Evolutionary conservation across 2,888 invertebrate species (phyloP).

Genomic region (Hyalella azteca): DNA sequence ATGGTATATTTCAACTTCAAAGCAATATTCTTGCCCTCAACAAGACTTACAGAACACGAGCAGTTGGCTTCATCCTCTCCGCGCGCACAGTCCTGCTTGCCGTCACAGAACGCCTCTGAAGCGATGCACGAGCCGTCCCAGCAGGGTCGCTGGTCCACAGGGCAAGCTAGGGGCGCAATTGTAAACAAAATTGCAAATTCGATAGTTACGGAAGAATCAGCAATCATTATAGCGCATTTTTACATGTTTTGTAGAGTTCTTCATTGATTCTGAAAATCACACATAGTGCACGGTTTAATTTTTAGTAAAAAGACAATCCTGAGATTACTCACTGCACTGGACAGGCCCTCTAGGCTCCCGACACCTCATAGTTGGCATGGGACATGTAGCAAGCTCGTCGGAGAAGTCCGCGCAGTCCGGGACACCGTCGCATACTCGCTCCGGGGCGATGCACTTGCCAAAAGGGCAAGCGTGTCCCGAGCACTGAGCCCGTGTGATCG

Average conservation of each 20-base stretch:
- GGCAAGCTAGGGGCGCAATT: not conserved
- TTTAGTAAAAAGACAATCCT: not conserved
- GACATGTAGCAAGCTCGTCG: constrained; percentile 4
- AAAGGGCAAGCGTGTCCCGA: constrained; percentile 14
- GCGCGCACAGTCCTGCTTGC: not conserved
- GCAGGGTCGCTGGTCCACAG: not conserved
- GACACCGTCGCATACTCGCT: constrained; percentile 1
- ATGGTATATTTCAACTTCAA: no score
- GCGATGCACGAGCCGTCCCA: constrained; percentile 3
- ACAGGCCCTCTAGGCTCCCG: not conserved
- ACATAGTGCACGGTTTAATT: no score
- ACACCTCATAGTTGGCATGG: not conserved
- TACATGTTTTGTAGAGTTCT: no score
- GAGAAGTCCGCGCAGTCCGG: constrained; percentile 37
- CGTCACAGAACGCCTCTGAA: constrained; percentile 3
- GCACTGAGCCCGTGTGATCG: not conserved
- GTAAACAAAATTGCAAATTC: no score
- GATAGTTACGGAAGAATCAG: no score
- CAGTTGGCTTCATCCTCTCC: constrained; percentile 14
- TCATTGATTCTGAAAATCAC: not conserved
- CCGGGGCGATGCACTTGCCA: constrained; percentile 3
- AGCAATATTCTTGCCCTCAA: no score
- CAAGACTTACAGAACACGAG: not conserved
- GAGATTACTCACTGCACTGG: constrained; percentile 2
- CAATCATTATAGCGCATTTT: no score